Evolutionary conservation across 2,113 vertebrate genomes (phyloP), one percentile per base, ranked within the genome.

Genomic region (Hyla sarda): DNA sequence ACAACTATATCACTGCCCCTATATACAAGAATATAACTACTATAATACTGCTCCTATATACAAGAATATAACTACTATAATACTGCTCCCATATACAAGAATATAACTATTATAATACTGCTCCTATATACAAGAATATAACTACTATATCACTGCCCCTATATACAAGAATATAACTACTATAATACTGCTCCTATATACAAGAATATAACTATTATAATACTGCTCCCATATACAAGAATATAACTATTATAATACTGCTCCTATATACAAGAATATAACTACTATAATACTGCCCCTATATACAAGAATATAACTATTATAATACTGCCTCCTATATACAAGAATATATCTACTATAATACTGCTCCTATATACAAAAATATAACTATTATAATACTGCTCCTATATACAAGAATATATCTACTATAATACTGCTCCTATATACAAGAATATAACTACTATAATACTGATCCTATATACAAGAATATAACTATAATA

Each of bases 331-430:
- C 56, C 12, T n/a, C 56, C 56, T 58, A 58, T 58, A 17, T 58
- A 58, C 56, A n/a, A 58, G 56, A n/a, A 58, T 58, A 58, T 58
- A 58, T n/a, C 56, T 58, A 58, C 56, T 58, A 58, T 58, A 58
- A 58, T n/a, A 58, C 23, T 58, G 56, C 4, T 10, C 21, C 8
- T 58, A 58, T 58, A 17, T 58, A 58, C 56, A 58, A 9, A 23
- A 58, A 58, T 58, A 58, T 54, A 54, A 54, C 16, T 54, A 54
- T 17, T 54, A 54, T 54, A 54, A 54, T 54, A 54, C 52, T 54
- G 52, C 52, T 54, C 52, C 52, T 54, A 54, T 54, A 11, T 54
- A 54, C 52, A 54, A 58, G 56, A 58, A 58, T 58, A 58, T 58
- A 58, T n/a, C 56, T 58, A 58, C 56, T 58, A 58, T 58, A 58